phyloP scores from a whole-genome alignment of 2,888 invertebrate genomes.

The Pachycephus smyrnensis region DNA sequence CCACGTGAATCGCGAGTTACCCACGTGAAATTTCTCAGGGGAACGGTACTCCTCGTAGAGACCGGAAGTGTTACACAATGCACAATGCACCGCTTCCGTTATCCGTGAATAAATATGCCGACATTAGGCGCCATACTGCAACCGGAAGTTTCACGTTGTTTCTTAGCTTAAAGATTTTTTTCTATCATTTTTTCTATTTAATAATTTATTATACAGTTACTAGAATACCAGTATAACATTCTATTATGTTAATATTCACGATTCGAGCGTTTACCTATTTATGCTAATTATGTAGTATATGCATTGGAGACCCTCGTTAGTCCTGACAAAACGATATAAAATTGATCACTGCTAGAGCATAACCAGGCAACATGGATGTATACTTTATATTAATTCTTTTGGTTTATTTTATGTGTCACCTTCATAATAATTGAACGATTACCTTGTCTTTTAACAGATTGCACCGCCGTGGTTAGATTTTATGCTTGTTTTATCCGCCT shows the following conservation, averaged over 20 bases:
- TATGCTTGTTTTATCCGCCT: neutral
- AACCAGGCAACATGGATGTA: neutral
- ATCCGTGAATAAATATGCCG: constrained; percentile 4
- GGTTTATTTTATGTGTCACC: neutral
- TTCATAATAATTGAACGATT: neutral
- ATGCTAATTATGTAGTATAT: neutral
- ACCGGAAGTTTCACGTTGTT: neutral
- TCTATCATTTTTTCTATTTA: neutral
- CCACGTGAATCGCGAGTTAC: neutral
- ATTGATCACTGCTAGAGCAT: neutral
- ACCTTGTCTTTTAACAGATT: neutral
- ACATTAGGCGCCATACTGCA: constrained; percentile 17
- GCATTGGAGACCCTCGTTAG: neutral
- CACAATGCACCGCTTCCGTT: constrained; percentile 19
- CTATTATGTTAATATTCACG: neutral
- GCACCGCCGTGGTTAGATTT: neutral
- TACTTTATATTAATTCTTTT: neutral
- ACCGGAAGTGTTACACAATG: constrained; percentile 40
- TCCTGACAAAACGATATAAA: neutral
- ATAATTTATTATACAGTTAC: neutral
- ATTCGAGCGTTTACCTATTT: neutral
- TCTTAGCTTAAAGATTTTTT: neutral
- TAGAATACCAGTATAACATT: neutral
- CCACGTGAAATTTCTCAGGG: constrained; percentile 21
- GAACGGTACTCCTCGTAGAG: constrained; percentile 25